phyloP scores from a whole-genome alignment of 2,888 invertebrate genomes.

The Smittia aterrima region DNA sequence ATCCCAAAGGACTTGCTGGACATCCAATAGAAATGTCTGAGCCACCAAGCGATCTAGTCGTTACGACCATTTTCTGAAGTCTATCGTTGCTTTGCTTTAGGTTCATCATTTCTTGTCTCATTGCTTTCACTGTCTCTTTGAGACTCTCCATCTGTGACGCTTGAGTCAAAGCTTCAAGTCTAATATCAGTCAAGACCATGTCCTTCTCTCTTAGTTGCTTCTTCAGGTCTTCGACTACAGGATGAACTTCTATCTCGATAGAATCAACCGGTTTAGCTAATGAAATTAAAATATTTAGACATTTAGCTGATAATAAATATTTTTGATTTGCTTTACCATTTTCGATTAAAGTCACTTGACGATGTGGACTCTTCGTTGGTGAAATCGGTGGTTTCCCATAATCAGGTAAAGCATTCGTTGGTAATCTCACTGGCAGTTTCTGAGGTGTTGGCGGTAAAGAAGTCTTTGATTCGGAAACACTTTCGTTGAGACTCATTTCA shows the following conservation, averaged over 20 bases:
- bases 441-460: conserved; percentile 58
- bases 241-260: conserved; percentile 52
- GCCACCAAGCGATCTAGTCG: conserved; percentile 62
- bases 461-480: conserved; percentile 56
- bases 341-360: conserved; percentile 54
- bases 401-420: conserved; percentile 42
- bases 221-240: conserved; percentile 75
- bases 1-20: conserved; percentile 53
- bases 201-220: conserved; percentile 95
- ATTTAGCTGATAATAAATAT: neutral
- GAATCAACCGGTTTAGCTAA: conserved; percentile 54
- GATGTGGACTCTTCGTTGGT: conserved; percentile 54
- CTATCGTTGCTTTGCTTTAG: conserved; percentile 96
- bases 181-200: conserved; percentile 91
- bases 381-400: conserved; percentile 48
- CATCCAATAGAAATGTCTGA: conserved; percentile 61
- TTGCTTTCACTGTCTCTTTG: conserved; percentile 94
- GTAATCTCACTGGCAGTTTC: conserved; percentile 57
- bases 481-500: conserved; percentile 49
- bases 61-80: conserved; percentile 76
- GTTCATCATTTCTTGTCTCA: conserved; percentile 97
- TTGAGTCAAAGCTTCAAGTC: conserved; percentile 93
- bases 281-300: neutral
- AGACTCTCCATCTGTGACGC: conserved; percentile 96
- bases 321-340: conserved; percentile 44